Evolutionary conservation across 2,888 invertebrate species (phyloP).

Genomic region (Metacarcinus magister): DNA sequence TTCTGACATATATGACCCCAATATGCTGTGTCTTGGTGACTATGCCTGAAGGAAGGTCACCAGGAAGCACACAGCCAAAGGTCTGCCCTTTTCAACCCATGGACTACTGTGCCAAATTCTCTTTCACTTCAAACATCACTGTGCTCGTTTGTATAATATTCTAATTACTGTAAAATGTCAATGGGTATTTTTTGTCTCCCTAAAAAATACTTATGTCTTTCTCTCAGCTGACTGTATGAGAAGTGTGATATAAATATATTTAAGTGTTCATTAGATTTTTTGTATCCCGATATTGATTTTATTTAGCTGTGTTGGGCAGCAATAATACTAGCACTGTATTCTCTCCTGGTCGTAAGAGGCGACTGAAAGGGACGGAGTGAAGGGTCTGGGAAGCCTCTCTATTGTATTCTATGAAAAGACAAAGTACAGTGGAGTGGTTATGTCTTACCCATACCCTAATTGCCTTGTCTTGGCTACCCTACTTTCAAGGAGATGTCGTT

Average conservation of each 20-base stretch:
- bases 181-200: slow-evolving; percentile 81
- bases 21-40: slow-evolving; percentile 69
- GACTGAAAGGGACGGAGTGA: too few relatives aligned
- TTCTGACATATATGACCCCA: slow-evolving; percentile 70
- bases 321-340: too few relatives aligned
- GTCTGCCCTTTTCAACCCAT: slow-evolving; percentile 75
- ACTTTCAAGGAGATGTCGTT: too few relatives aligned
- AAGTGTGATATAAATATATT: slow-evolving; percentile 82
- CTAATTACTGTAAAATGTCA: slow-evolving; percentile 80
- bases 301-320: neutral
- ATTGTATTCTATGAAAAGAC: too few relatives aligned
- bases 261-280: slow-evolving; percentile 77
- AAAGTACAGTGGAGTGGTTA: too few relatives aligned
- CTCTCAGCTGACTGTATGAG: slow-evolving; percentile 82
- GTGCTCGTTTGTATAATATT: slow-evolving; percentile 80
- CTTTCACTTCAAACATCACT: slow-evolving; percentile 79
- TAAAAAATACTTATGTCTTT: slow-evolving; percentile 81
- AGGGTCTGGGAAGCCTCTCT: too few relatives aligned
- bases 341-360: too few relatives aligned
- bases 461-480: too few relatives aligned
- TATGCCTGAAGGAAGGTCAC: slow-evolving; percentile 34
- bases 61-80: slow-evolving; percentile 34
- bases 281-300: neutral
- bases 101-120: slow-evolving; percentile 80
- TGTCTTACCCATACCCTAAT: too few relatives aligned